Evolutionary conservation across 2,113 vertebrate genomes (phyloP).

Genomic region (Uria aalge): DNA sequence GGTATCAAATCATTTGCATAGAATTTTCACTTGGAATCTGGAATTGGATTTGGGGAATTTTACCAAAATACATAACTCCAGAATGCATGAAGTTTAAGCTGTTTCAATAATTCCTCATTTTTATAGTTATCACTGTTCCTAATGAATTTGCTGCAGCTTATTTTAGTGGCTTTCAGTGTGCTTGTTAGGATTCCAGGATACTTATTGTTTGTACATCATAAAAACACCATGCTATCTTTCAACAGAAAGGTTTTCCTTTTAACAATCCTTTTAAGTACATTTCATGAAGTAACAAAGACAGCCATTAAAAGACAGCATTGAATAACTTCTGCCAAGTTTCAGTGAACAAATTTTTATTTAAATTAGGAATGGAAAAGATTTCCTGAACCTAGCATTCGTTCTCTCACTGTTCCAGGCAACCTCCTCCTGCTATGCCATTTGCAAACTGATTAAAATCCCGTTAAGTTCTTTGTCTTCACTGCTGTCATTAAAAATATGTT

Average conservation of each 20-base stretch:
- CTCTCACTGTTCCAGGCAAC: conserved; percentile 14
- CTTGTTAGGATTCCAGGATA: not conserved
- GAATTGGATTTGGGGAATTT: not conserved
- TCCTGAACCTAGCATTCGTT: conserved; percentile 11
- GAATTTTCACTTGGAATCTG: conserved; percentile 2
- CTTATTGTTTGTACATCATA: conserved; percentile 34
- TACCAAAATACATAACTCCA: conserved; percentile 12
- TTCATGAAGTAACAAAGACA: conserved; percentile 33
- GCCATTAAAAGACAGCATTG: not conserved
- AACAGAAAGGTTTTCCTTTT: conserved; percentile 57
- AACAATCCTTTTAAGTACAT: conserved; percentile 19
- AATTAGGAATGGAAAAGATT: conserved; percentile 50
- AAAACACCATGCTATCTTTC: conserved; percentile 55
- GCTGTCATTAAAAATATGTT: conserved; percentile 47
- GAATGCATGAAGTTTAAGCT: not conserved
- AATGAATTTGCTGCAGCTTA: conserved; percentile 24
- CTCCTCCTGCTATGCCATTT: conserved; percentile 44
- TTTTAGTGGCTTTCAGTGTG: conserved; percentile 5
- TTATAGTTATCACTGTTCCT: conserved; percentile 27
- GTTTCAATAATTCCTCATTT: conserved; percentile 18
- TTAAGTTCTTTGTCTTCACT: conserved; percentile 55
- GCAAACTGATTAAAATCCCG: conserved; percentile 6
- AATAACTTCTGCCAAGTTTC: conserved; percentile 30
- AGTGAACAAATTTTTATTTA: conserved; percentile 17
- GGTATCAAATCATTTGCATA: not conserved